Evolutionary conservation across 1,140 invertebrate species (phyloP), one percentile per base, ranked within the genome.

Genomic region (Hyphantria cunea): DNA sequence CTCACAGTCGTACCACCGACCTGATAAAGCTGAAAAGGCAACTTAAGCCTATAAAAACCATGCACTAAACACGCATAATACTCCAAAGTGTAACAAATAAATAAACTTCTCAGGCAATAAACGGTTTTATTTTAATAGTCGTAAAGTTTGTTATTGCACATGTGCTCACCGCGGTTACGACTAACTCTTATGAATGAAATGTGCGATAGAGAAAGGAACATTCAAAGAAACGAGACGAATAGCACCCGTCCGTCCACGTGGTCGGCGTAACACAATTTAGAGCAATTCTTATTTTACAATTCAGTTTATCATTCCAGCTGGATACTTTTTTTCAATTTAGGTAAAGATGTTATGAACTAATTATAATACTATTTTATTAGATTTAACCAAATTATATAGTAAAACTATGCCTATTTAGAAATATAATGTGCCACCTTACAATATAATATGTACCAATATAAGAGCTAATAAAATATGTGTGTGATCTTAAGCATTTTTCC

Each of bases 21-120:
- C 87, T 90, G 87, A 90, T 90, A 90, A 87, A 90, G 83, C 86
- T 90, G 86, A 89, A 90, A 90, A 89, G 87, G 84, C 86, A 89
- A 89, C 78, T 90, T 85, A 87, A 84, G 80, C 84, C 86, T 87
- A 90, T 90, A 89, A 90, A 89, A 90, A 87, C 84, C 87, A 84
- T 90, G 86, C 87, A 89, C 87, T 90, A 90, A 90, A 90, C 80
- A 72, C 73, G 64, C 61, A 44, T 70, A 67, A 78, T 80, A 78
- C 77, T 84, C 78, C 72, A 84, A 90, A 87, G 64, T 69, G 84
- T 82, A 76, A 62, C 85, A 87, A 88, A 89, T 84, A 85, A 89
- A 87, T 83, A 89, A 85, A 85, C 52, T 76, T 74, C 75, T 73
- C 83, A 89, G 68, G 67, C 85, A 86, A 87, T 87, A 88, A 87